Percentiles rank a stretch among this genome's conserved stretches.
Evolutionary conservation across 2,888 invertebrate genomes (phyloP).

Genomic region (Morpho achilles): DNA sequence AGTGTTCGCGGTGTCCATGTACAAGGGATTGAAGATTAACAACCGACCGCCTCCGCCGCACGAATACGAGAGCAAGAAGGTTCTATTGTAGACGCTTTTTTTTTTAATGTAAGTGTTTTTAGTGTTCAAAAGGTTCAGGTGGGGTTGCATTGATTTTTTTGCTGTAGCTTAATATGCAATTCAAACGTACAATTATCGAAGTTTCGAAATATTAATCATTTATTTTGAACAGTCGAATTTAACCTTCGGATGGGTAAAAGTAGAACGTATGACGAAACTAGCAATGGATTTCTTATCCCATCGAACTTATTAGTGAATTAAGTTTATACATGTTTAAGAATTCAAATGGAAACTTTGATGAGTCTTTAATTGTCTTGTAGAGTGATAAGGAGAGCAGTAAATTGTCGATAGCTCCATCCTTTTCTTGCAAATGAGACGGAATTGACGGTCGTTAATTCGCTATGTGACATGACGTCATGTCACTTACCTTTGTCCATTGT

Average conservation of each 20-base stretch:
- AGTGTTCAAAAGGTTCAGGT: slow-evolving; percentile 5
- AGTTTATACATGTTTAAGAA: no score
- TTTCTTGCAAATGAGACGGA: slow-evolving; percentile 7
- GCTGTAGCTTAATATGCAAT: not conserved
- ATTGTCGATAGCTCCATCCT: slow-evolving; percentile 4
- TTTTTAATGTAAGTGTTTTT: slow-evolving; percentile 4
- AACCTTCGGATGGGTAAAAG: no score
- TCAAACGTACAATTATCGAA: no score
- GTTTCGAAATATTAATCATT: not conserved
- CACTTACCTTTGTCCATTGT: not conserved
- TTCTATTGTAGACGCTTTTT: slow-evolving; percentile 38
- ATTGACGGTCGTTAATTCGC: slow-evolving; percentile 2
- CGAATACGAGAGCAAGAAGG: slow-evolving; percentile 65
- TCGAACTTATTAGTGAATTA: no score
- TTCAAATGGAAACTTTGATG: no score
- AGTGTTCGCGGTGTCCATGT: slow-evolving; percentile 42
- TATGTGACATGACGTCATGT: slow-evolving; percentile 1
- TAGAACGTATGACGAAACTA: no score
- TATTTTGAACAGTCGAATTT: no score
- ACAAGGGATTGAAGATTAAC: slow-evolving; percentile 42
- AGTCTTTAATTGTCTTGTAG: not conserved
- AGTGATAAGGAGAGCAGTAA: slow-evolving; percentile 2
- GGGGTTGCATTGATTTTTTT: slow-evolving; percentile 4
- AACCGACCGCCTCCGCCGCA: slow-evolving; percentile 42
- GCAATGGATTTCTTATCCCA: no score